Base-by-base conservation (phyloP, 2,113 vertebrate genomes). In the Electrona antarctica region DNA sequence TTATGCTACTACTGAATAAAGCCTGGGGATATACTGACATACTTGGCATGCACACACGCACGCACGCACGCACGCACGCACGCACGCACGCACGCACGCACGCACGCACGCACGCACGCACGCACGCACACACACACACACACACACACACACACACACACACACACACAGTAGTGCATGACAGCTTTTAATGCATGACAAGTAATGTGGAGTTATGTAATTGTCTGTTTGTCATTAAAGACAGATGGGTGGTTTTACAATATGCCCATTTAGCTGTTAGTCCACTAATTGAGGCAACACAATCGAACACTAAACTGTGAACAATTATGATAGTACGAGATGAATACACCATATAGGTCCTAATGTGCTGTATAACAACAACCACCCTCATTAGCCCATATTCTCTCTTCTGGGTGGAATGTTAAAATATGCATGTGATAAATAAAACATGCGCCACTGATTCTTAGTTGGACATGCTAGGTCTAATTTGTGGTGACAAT, bases 151-250 rank as follows among this genome's bases (percentile, higher is more conserved):
- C 63, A 59, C 51, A 55, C 58, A 52, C 41, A 49, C 48, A 64
- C 56, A 78, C 47, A 62, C 54, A 62, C 54, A 79, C 21, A 57
- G 47, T 29, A 62, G 55, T 67, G 41, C 55, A 21, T 21, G 45
- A 29, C 14, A 63, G 60, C 67, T 71, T 73, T 80, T 80, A 68
- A 67, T 75, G 67, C 81, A 66, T 71, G 69, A 74, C 69, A 81
- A 78, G 59, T 84, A 69, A 85, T 82, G 61, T 0, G 0, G 65
- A 80, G 48, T 85, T 85, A 69, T 76, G 83, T 76, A 77, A 84
- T 77, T 77, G 78, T 76, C 64, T 15, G 54, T 69, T 69, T 7
- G 60, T 79, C 78, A 78, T 21, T 29, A 48, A 64, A 73, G 49
- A 81, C 73, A 81, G 73, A 55, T 67, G 64, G 67, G 64, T 63